Base-by-base conservation (phyloP, 2,888 invertebrate species). In the Archaeoteleia sp. region DNA sequence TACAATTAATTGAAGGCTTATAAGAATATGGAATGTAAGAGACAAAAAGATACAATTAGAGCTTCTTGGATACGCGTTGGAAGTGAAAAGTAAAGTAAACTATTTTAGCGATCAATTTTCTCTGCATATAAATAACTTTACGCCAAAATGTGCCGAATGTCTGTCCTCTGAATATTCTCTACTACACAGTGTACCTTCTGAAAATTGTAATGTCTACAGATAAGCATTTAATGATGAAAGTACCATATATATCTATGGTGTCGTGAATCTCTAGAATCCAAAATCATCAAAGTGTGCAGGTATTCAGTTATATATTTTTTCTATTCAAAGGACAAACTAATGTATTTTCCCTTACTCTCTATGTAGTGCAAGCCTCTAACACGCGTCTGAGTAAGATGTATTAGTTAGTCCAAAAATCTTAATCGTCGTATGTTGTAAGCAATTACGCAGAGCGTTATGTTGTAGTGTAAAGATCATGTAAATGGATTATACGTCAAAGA, bases 141-240 rank as follows among this genome's bases (percentile, higher is more conserved):
- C 78, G 75, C 80, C 82, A 80, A 75, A 74, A 77, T 71, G 81
- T 81, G 80, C 80, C 80, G 78, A 77, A 74, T 75, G 69, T 67
- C 70, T 75, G 77, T 79, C 73, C 72, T 74, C 65, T 61, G 67
- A 73, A 69, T 72, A 74, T 74, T 67, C n/a, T n/a, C 51, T 40
- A 71, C 48, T 70, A 72, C 73, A 73, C 57, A 51, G 42, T 69
- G 68, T 76, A 80, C 71, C 73, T 79, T 73, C 53, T 68, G 54
- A 60, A 55, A 67, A 55, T n/a, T n/a, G n/a, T 20, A 20, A 4
- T 20, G 45, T 49, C 42, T 42, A 62, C 27, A 34, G 54, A 49
- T 74, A 66, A 74, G 58, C 63, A 62, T 73, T 72, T 78, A 75
- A 73, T 60, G 43, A 72, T 69, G 69, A 67, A 74, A 77, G 67